Evolutionary conservation across 2,113 vertebrate species (phyloP).

Genomic region (Oncorhynchus nerka): DNA sequence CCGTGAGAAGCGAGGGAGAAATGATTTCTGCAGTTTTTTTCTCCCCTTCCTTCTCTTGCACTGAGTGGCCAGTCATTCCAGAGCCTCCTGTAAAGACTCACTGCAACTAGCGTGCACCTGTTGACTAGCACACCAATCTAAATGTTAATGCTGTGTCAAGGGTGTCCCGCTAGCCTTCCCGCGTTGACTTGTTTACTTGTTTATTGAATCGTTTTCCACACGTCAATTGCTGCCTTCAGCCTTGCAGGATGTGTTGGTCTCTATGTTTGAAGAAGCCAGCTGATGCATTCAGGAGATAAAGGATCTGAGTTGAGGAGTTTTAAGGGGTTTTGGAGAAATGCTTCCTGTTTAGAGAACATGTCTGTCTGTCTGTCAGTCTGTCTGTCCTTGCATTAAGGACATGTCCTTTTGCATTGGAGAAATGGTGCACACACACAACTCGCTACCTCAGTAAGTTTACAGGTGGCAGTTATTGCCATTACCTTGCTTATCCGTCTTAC

Average conservation of each 20-base stretch:
- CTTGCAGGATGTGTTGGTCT: not conserved
- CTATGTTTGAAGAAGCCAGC: slow-evolving; percentile 27
- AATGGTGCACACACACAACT: not conserved
- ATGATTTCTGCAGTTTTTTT: slow-evolving; percentile 37
- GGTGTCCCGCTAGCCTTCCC: slow-evolving; percentile 11
- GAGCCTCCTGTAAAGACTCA: slow-evolving; percentile 25
- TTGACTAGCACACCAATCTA: slow-evolving; percentile 62
- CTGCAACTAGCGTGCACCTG: slow-evolving; percentile 52
- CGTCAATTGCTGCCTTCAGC: slow-evolving; percentile 18
- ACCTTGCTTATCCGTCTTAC: not conserved
- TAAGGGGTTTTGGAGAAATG: too few relatives aligned
- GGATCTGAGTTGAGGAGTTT: not conserved
- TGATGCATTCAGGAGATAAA: slow-evolving; percentile 5
- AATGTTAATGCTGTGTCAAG: slow-evolving; percentile 62
- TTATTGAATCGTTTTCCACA: slow-evolving; percentile 11
- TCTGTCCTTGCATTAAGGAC: not conserved
- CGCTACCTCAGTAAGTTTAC: not conserved
- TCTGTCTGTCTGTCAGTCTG: not conserved
- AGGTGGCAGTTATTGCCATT: not conserved
- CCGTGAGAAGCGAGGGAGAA: slow-evolving; percentile 35
- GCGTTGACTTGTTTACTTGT: slow-evolving; percentile 18
- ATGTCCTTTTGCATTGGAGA: not conserved
- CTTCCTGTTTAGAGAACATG: too few relatives aligned
- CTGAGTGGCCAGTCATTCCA: slow-evolving; percentile 35
- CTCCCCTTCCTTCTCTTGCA: slow-evolving; percentile 1